Evolutionary conservation across 1,140 invertebrate genomes (phyloP), one percentile per base, ranked within the genome.

Genomic region (Hyphantria cunea): DNA sequence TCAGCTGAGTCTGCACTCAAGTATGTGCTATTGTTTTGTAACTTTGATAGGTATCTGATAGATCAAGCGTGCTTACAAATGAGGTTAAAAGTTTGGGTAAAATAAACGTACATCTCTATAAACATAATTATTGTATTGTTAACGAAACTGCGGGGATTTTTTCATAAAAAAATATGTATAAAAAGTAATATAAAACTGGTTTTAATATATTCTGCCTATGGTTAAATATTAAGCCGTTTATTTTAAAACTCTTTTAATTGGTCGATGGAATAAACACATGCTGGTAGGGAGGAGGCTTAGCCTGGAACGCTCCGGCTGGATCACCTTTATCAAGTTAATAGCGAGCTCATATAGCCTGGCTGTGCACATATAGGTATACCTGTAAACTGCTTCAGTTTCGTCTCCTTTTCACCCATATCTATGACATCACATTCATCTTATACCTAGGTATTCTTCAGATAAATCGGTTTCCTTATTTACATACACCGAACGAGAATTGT

Each of bases 221-320:
- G n/a, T 12, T 7, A 31, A 37, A 34, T 12, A 47, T 17, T 47
- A 37, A 54, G 41, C 44, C 13, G 42, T 56, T 56, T 56, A 47
- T 56, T 48, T 56, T 48, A 8, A 5, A 34, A 55, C n/a, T 45
- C 25, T 34, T n/a, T n/a, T 56, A 56, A 56, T 56, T 56, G 54
- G 33, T 44, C 37, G 50, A 10, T 14, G 17, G 25, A 9, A 48
- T 32, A 52, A 34, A 15, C 34, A 39, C 6, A 15, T 56, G 0
- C 31, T 25, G 37, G 8, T 10, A 9, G 0, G 12, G 14, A 33
- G 31, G n/a, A 13, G 12, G 41, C 37, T 39, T 39, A 39, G n/a
- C 37, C 9, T 7, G 2, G 37, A 10, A 39, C 17, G 17, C n/a
- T 39, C 37, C 37, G 37, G 37, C 37, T 39, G 9, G 8, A 39